phyloP scores from a whole-genome alignment of 2,888 invertebrate species.

The Idaea aversata region DNA sequence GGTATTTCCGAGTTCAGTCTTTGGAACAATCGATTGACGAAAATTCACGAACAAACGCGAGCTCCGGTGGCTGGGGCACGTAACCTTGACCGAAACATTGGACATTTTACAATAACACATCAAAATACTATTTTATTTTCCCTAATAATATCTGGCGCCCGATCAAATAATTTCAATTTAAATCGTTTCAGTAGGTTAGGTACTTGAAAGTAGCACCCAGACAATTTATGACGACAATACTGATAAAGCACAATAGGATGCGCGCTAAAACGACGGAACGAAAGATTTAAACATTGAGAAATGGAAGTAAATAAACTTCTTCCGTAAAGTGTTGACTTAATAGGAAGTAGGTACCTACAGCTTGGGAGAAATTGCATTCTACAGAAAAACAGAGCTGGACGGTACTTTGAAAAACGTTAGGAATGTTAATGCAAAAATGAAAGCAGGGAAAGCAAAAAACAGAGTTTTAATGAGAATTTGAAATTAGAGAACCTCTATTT shows the following conservation, averaged over 20 bases:
- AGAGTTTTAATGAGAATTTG: not conserved
- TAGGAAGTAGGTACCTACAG: slow-evolving; percentile 20
- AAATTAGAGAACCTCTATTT: slow-evolving; percentile 13
- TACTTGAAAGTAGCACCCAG: slow-evolving; percentile 16
- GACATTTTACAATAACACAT: slow-evolving; percentile 29
- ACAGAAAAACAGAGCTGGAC: slow-evolving; percentile 25
- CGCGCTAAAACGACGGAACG: slow-evolving; percentile 21
- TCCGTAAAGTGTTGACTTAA: slow-evolving; percentile 34
- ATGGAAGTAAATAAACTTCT: slow-evolving; percentile 35
- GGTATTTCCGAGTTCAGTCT: slow-evolving; percentile 64
- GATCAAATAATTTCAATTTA: slow-evolving; percentile 18
- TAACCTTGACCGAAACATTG: slow-evolving; percentile 43
- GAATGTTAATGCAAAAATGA: slow-evolving; percentile 10
- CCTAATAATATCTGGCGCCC: slow-evolving; percentile 17
- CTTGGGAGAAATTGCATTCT: slow-evolving; percentile 33
- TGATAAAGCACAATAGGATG: slow-evolving; percentile 22
- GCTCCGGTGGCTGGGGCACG: slow-evolving; percentile 38
- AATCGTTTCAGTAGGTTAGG: slow-evolving; percentile 7
- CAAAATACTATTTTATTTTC: slow-evolving; percentile 9
- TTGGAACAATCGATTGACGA: slow-evolving; percentile 66
- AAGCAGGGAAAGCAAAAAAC: not conserved
- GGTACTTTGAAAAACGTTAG: slow-evolving; percentile 14
- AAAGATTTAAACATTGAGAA: slow-evolving; percentile 27
- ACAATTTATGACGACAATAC: slow-evolving; percentile 25
- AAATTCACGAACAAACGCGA: slow-evolving; percentile 44